These are phyloP conservation scores for Eptatretus burgeri DNA, from an alignment of 2,113 vertebrate species.

Conservation along the genomic window DNA sequence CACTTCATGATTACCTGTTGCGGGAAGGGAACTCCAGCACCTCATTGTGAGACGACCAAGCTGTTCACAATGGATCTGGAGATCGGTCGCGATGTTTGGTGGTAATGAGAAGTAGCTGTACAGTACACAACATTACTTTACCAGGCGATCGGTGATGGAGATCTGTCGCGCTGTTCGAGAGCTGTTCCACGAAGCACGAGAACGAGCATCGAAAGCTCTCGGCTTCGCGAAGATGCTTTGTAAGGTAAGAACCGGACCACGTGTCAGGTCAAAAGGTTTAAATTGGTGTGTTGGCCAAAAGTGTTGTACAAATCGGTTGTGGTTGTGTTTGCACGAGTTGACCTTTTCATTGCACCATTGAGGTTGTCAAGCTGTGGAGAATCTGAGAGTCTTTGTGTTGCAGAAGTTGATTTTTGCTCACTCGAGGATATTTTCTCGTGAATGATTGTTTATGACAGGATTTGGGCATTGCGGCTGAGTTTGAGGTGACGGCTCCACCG, in stretches of 20 bases:
- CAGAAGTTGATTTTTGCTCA: neutral
- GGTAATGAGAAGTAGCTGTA: no score
- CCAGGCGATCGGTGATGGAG: slow-evolving; percentile 73
- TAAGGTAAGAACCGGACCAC: slow-evolving; percentile 25
- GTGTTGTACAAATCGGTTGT: slow-evolving; percentile 2
- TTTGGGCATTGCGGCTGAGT: slow-evolving; percentile 77
- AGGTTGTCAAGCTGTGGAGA: neutral
- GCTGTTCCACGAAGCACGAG: slow-evolving; percentile 79
- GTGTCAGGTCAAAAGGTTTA: no score
- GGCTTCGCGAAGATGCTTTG: slow-evolving; percentile 95
- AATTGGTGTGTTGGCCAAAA: no score
- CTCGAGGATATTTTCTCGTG: neutral
- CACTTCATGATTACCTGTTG: no score
- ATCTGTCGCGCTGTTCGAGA: slow-evolving; percentile 78
- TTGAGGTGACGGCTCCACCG: slow-evolving; percentile 40
- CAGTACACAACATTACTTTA: slow-evolving; percentile 7
- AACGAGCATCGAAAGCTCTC: slow-evolving; percentile 76
- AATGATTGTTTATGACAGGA: slow-evolving; percentile 24
- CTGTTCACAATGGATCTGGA: no score
- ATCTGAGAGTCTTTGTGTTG: neutral
- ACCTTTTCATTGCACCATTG: neutral
- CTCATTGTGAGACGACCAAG: no score
- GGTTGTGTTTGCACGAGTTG: slow-evolving; percentile 10
- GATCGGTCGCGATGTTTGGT: no score
- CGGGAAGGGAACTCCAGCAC: no score